Base-by-base conservation (phyloP, 2,113 vertebrate species). In the Chaetorhynchus papuensis region DNA sequence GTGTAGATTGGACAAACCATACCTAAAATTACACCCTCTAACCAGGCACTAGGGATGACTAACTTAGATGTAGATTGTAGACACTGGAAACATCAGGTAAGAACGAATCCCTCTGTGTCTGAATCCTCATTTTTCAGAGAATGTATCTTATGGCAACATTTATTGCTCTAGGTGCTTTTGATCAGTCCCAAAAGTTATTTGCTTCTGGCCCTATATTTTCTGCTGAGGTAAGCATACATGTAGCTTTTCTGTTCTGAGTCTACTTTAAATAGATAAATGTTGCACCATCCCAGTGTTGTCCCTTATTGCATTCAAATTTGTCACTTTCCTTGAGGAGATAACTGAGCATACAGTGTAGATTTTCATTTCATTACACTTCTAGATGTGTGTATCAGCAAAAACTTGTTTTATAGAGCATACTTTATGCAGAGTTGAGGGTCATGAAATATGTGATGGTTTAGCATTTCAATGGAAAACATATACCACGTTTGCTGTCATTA, bases 381-480 rank as follows among this genome's bases (percentile, higher is more conserved):
- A 74, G 72, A 60, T 49, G 56, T 88, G 47, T 68, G 33, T 81
- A 90, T 94, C 90, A 93, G 92, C 79, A 94, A 94, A 93, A 88
- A 12, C 33, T 87, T 92, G 30, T 72, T 91, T 78, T 86, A 84
- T 59, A 87, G 56, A 74, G 11, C 54, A 39, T 37, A 42, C 35
- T 75, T 86, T 70, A 90, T 66, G 71, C 53, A 68, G 82, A 96
- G 45, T 28, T 85, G 89, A 94, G 60, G 30, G 71, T 59, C 47
- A 44, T 77, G 79, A 95, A 74, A 74, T 90, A 77, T 30, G n/a
- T 86, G 84, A 57, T 81, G 33, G 52, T 74, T 96, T 90, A 95
- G 35, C 69, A 56, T 78, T 93, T 95, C 74, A 59, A 42, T 78
- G 39, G 45, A 87, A 91, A 35, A 33, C 23, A 24, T 87, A 81